Conservation (phyloP, 2,888 invertebrate genomes). For the Cenopis cana region DNA sequence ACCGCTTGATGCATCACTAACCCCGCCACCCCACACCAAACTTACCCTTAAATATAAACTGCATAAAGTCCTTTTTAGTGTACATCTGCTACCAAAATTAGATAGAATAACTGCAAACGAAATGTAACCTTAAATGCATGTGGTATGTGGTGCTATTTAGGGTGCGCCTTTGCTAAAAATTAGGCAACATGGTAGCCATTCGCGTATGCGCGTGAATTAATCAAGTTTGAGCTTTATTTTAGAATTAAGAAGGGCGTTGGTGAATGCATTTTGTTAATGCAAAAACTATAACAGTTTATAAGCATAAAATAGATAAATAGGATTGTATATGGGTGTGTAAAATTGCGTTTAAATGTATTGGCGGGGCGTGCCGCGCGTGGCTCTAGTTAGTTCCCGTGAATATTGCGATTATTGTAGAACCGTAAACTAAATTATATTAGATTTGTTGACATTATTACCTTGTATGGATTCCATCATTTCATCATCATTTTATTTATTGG, state of each 20-base stretch:
- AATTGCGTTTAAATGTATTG: conserved; percentile 68
- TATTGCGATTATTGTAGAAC: conserved; percentile 54
- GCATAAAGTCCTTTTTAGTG: background rate
- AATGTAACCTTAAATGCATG: conserved; percentile 25
- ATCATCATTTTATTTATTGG: no score
- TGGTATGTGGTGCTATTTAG: conserved; percentile 38
- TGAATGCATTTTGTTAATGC: background rate
- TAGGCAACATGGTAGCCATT: conserved; percentile 45
- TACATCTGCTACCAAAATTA: background rate
- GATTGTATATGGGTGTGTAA: conserved; percentile 66
- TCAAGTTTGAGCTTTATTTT: conserved; percentile 2
- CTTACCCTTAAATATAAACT: background rate
- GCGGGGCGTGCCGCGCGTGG: conserved; percentile 77
- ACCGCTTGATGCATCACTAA: conserved; percentile 51
- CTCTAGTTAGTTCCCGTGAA: conserved; percentile 79
- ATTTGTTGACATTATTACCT: conserved; percentile 3
- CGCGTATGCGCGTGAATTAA: background rate
- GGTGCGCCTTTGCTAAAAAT: conserved; percentile 2
- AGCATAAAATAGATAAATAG: conserved; percentile 76
- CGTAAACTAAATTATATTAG: conserved; percentile 13
- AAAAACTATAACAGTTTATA: conserved; percentile 56
- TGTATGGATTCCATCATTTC: background rate
- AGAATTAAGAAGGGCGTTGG: background rate
- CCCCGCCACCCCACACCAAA: conserved; percentile 14
- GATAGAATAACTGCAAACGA: background rate